Percentiles rank a stretch among this genome's conserved stretches.
Conservation (phyloP, 2,797 vertebrate species). For the Kryptopterus vitreolus region DNA sequence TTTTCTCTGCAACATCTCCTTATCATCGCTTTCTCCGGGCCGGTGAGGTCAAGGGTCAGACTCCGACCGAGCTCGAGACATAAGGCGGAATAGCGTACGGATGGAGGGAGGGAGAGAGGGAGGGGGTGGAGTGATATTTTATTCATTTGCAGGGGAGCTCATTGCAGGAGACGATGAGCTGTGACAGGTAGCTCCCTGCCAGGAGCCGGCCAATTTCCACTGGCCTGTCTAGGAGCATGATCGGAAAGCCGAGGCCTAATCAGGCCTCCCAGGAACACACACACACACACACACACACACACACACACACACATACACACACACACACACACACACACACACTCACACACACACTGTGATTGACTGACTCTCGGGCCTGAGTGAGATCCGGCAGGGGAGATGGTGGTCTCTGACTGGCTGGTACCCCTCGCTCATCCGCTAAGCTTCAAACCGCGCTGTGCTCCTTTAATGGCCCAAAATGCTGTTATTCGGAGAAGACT, state of each 20-base stretch:
- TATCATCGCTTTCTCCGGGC: slow-evolving; percentile 74
- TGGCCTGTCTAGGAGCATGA: slow-evolving; percentile 80
- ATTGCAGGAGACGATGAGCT: slow-evolving; percentile 78
- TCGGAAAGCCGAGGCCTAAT: slow-evolving; percentile 80
- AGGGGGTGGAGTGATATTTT: slow-evolving; percentile 73
- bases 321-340: slow-evolving; percentile 62
- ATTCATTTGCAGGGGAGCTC: slow-evolving; percentile 80
- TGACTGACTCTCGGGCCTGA: slow-evolving; percentile 77
- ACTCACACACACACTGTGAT: slow-evolving; percentile 64
- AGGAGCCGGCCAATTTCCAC: slow-evolving; percentile 79
- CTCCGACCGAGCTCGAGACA: slow-evolving; percentile 67
- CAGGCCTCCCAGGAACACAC: slow-evolving; percentile 78
- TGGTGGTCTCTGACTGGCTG: slow-evolving; percentile 64
- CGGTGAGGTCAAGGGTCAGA: slow-evolving; percentile 71
- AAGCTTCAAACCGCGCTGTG: slow-evolving; percentile 10
- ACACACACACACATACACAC: slow-evolving; percentile 69
- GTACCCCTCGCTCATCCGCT: slow-evolving; percentile 44
- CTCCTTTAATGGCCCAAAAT: slow-evolving; percentile 31
- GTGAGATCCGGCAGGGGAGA: slow-evolving; percentile 75
- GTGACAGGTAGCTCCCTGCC: slow-evolving; percentile 79
- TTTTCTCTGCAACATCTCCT: slow-evolving; percentile 66
- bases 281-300: slow-evolving; percentile 48
- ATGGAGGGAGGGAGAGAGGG: slow-evolving; percentile 62
- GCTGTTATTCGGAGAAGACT: slow-evolving; percentile 20
- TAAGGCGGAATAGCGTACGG: slow-evolving; percentile 34